A percentile compares a stretch with the other conserved stretches of the same genome.
These are phyloP conservation scores for Agrotis clavis DNA, from an alignment of 2,888 invertebrate species.

Conservation along the genomic window DNA sequence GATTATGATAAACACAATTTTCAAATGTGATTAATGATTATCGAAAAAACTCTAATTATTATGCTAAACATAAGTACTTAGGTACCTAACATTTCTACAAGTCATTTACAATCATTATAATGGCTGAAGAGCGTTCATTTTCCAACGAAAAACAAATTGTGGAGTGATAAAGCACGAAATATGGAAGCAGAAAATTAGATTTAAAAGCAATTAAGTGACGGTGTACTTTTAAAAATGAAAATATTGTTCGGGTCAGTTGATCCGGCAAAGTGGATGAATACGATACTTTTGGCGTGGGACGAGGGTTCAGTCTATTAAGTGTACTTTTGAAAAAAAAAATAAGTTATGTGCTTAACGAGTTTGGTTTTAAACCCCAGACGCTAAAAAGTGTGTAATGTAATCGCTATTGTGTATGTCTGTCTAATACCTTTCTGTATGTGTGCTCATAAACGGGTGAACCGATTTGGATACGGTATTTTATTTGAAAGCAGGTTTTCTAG, in stretches of 20 bases:
- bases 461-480: no score
- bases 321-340: neutral
- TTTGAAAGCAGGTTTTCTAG: no score
- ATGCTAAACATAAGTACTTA: conserved; percentile 27
- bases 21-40: no score
- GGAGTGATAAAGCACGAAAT: conserved; percentile 80
- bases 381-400: no score
- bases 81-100: conserved; percentile 67
- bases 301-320: conserved; percentile 21
- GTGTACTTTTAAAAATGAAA: conserved; percentile 67
- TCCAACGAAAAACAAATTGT: conserved; percentile 77
- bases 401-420: no score
- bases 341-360: neutral
- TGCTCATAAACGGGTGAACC: no score
- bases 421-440: no score
- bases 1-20: neutral
- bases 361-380: neutral
- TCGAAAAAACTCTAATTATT: conserved; percentile 6
- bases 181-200: conserved; percentile 70
- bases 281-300: conserved; percentile 22
- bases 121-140: conserved; percentile 72
- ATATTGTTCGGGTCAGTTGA: conserved; percentile 51
- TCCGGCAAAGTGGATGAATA: conserved; percentile 38
- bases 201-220: conserved; percentile 73
- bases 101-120: conserved; percentile 76